phyloP scores from a whole-genome alignment of 1,140 invertebrate species.

The Dermatophagoides farinae region DNA sequence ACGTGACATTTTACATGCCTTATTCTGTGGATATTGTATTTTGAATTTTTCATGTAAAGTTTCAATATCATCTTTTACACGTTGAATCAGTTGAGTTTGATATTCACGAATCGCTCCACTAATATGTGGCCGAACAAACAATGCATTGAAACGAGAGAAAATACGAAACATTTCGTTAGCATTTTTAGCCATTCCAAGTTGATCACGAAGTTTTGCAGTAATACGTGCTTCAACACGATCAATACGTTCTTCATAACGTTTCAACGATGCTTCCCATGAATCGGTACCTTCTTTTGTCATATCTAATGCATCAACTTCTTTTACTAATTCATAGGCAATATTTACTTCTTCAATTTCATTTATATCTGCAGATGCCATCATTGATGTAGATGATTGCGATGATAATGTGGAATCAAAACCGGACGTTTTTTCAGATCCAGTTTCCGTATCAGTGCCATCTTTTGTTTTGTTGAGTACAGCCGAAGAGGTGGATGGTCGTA shows the following conservation, averaged over 20 bases:
- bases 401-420: slow-evolving; percentile 21
- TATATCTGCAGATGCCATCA: slow-evolving; percentile 65
- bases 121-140: slow-evolving; percentile 96
- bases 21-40: slow-evolving; percentile 78
- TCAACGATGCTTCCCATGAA: slow-evolving; percentile 88
- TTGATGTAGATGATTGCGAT: slow-evolving; percentile 31
- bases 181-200: slow-evolving; percentile 91
- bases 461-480: slow-evolving; percentile 23
- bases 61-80: slow-evolving; percentile 97
- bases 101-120: slow-evolving; percentile 94
- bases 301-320: slow-evolving; percentile 93
- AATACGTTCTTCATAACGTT: slow-evolving; percentile 88
- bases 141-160: slow-evolving; percentile 74
- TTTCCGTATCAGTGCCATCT: slow-evolving; percentile 15
- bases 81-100: slow-evolving; percentile 93
- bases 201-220: slow-evolving; percentile 83
- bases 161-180: slow-evolving; percentile 99
- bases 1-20: slow-evolving; percentile 68
- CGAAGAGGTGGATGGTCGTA: slow-evolving; percentile 39
- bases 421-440: slow-evolving; percentile 23
- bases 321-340: slow-evolving; percentile 92
- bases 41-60: slow-evolving; percentile 94
- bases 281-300: slow-evolving; percentile 88
- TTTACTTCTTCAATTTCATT: slow-evolving; percentile 87
- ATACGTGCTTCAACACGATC: slow-evolving; percentile 91